These are phyloP conservation scores for Synergus umbraculus DNA, from an alignment of 2,888 invertebrate species.

Conservation along the genomic window DNA sequence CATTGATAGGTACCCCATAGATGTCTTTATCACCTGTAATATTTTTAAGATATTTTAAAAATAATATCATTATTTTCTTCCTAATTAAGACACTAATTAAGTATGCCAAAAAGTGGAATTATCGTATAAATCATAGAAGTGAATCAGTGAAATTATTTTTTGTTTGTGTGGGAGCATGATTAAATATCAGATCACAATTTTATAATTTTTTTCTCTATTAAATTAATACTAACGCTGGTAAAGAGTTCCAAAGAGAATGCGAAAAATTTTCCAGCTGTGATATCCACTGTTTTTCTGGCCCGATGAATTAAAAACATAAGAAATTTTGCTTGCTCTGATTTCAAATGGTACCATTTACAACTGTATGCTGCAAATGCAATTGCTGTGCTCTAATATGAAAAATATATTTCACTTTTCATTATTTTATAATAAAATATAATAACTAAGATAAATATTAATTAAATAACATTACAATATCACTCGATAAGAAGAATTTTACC, in stretches of 20 bases:
- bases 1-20: not conserved
- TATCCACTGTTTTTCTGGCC: slow-evolving; percentile 50
- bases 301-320: slow-evolving; percentile 55
- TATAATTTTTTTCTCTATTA: not conserved
- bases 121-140: not conserved
- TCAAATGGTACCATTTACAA: slow-evolving; percentile 56
- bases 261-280: slow-evolving; percentile 58
- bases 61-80: not conserved
- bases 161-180: too few species aligned
- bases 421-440: not conserved
- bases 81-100: not conserved
- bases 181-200: too few species aligned
- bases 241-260: slow-evolving; percentile 50
- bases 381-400: slow-evolving; percentile 47
- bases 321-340: slow-evolving; percentile 46
- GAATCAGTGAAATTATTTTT: too few species aligned
- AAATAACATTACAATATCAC: not conserved
- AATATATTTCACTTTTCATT: not conserved
- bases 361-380: slow-evolving; percentile 53
- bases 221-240: slow-evolving; percentile 45
- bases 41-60: not conserved
- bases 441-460: too few species aligned
- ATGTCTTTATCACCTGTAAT: not conserved
- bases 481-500: slow-evolving; percentile 3
- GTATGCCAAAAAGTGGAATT: not conserved